phyloP scores from a whole-genome alignment of 2,797 vertebrate genomes.

The Sebastes elongatus region DNA sequence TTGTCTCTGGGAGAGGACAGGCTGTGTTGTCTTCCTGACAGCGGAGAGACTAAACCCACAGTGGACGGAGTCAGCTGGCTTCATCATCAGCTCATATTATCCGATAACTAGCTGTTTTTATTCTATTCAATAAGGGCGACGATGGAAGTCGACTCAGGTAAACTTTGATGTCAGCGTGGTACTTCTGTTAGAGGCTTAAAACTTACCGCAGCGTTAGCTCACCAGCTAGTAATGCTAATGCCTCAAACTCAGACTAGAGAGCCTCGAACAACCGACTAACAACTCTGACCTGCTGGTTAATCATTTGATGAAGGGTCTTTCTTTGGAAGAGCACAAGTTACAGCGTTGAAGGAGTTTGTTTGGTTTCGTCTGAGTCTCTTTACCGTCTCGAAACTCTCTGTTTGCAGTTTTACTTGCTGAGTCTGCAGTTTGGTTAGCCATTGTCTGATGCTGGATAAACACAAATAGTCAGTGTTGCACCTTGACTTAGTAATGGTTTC shows the following conservation, averaged over 20 bases:
- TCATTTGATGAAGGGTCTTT: neutral
- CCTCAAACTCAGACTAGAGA: neutral
- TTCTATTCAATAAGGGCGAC: neutral
- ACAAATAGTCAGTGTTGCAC: rapidly evolving
- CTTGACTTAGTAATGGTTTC: neutral
- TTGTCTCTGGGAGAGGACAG: conserved; percentile 13
- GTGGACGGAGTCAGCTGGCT: neutral
- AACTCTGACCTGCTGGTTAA: neutral
- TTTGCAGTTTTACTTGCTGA: neutral
- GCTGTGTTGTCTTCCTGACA: conserved; percentile 13
- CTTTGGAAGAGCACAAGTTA: rapidly evolving
- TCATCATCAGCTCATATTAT: neutral
- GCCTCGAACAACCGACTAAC: neutral
- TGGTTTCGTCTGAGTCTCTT: neutral
- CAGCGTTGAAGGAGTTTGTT: neutral
- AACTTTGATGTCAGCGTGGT: neutral
- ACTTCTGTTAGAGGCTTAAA: neutral
- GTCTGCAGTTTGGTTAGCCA: neutral
- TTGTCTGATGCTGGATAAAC: neutral
- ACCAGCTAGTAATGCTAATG: conserved; percentile 38
- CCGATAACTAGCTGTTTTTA: rapidly evolving
- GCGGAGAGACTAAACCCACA: conserved; percentile 4
- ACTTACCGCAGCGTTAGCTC: conserved; percentile 4
- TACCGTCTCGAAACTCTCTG: neutral
- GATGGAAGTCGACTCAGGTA: conserved; percentile 77